phyloP scores from a whole-genome alignment of 2,888 invertebrate genomes.

The Xanthorhoe designata region DNA sequence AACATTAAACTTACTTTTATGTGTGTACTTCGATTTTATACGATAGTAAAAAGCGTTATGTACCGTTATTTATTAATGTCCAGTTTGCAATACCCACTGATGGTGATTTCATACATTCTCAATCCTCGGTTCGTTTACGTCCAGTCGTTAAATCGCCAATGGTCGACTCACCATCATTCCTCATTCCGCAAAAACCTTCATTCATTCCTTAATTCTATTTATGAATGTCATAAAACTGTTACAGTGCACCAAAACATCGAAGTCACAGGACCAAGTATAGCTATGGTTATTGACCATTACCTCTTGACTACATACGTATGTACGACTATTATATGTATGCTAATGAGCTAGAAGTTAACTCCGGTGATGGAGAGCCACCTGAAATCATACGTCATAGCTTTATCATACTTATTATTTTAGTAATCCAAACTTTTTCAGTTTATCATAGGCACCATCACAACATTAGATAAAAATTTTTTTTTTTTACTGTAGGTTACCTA shows the following conservation, averaged over 20 bases:
- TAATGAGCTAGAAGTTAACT: too few species aligned
- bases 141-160: constrained; percentile 17
- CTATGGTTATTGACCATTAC: neutral
- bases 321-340: too few species aligned
- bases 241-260: constrained; percentile 22
- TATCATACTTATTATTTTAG: too few species aligned
- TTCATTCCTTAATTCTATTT: constrained; percentile 65
- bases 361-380: too few species aligned
- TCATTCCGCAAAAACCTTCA: constrained; percentile 52
- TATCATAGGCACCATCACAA: too few species aligned
- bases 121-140: constrained; percentile 13
- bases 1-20: neutral
- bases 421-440: too few species aligned
- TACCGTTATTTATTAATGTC: neutral
- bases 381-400: too few species aligned
- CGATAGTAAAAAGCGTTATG: neutral
- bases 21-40: neutral
- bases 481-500: too few species aligned
- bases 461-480: too few species aligned
- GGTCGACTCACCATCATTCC: constrained; percentile 42
- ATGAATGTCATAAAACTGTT: constrained; percentile 62
- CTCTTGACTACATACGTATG: neutral
- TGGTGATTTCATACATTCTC: constrained; percentile 9
- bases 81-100: neutral
- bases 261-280: neutral